These are phyloP conservation scores for Ficedula albicollis DNA, from an alignment of 2,797 vertebrate species.

Conservation along the genomic window DNA sequence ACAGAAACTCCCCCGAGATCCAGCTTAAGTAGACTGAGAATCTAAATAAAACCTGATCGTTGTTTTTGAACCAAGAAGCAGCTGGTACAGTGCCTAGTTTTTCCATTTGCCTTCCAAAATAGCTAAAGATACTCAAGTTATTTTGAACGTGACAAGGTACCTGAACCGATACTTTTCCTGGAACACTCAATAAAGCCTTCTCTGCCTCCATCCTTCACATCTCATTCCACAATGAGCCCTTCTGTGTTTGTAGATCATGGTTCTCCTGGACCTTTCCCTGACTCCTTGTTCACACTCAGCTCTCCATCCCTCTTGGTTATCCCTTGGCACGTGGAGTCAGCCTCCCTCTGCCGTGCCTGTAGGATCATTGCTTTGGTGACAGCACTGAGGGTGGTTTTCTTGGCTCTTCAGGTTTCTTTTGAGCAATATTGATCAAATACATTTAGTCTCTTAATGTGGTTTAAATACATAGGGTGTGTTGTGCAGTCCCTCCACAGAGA, in stretches of 20 bases:
- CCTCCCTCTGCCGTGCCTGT: background rate
- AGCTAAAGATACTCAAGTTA: conserved; percentile 25
- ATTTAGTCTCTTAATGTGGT: conserved; percentile 11
- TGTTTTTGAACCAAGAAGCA: conserved; percentile 28
- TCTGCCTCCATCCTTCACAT: background rate
- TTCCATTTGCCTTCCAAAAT: conserved; percentile 29
- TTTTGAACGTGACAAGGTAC: background rate
- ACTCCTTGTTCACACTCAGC: rapidly evolving
- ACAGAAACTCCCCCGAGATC: background rate
- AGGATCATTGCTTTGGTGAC: background rate
- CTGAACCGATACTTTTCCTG: background rate
- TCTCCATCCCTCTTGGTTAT: background rate
- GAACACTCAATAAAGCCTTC: background rate
- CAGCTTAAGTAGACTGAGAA: conserved; percentile 8
- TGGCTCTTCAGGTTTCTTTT: background rate
- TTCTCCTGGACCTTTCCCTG: background rate
- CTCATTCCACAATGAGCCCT: background rate
- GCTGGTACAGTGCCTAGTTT: conserved; percentile 21
- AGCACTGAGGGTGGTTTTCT: background rate
- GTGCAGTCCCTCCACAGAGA: background rate
- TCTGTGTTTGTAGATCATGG: background rate
- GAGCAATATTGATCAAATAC: conserved; percentile 7
- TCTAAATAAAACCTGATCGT: conserved; percentile 49
- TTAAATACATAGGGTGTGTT: background rate
- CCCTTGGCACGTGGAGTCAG: background rate